Evolutionary conservation across 2,113 vertebrate genomes (phyloP).

Genomic region (Puffinus mauretanicus): DNA sequence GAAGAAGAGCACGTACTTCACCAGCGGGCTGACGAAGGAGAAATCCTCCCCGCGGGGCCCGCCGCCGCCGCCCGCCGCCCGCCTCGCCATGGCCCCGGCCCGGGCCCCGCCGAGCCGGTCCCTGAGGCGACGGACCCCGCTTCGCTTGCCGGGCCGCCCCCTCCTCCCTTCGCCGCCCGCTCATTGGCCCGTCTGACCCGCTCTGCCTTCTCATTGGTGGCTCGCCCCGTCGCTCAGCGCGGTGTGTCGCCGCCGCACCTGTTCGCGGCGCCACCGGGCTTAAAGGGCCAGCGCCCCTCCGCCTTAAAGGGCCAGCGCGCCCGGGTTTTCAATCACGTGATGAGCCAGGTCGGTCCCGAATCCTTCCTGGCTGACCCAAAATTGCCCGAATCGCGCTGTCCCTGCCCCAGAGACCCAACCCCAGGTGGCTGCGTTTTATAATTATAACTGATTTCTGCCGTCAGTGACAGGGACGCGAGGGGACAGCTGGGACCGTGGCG

Average conservation of each 20-base stretch:
- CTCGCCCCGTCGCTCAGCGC: rapidly evolving
- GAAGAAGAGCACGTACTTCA: no score
- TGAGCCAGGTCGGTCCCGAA: not conserved
- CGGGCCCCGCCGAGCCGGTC: no score
- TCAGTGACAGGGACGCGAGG: not conserved
- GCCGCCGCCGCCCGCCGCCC: no score
- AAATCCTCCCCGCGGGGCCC: no score
- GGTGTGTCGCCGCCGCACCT: not conserved
- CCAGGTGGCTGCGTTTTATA: rapidly evolving
- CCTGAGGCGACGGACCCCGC: no score
- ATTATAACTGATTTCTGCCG: rapidly evolving
- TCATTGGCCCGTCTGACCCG: not conserved
- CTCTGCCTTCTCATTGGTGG: rapidly evolving
- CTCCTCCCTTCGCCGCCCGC: rapidly evolving
- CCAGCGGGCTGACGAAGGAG: no score
- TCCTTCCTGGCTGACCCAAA: not conserved
- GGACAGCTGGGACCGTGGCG: no score
- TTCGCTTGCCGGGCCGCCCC: no score
- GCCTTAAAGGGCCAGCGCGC: not conserved
- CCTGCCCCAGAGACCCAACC: no score
- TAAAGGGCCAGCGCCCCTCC: not conserved
- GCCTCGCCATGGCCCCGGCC: no score
- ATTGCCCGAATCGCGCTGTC: no score
- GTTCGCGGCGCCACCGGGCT: not conserved
- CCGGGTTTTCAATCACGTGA: not conserved